A percentile compares a stretch with the other conserved stretches of the same genome.
phyloP scores from a whole-genome alignment of 1,140 invertebrate species.

The Brachionus angularis region DNA sequence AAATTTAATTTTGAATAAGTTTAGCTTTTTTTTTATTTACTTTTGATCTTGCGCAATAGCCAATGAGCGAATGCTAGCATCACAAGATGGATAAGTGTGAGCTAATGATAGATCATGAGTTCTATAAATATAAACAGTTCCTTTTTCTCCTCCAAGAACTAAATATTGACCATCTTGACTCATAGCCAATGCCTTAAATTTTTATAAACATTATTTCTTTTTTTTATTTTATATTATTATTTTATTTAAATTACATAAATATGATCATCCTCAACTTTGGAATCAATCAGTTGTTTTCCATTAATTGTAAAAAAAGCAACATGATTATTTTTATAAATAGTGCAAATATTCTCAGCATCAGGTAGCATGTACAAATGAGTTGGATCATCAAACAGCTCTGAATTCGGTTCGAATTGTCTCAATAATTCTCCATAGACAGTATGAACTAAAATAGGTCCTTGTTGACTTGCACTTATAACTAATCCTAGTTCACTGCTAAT shows the following conservation, averaged over 20 bases:
- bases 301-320: conserved; percentile 72
- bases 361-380: conserved; percentile 42
- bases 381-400: neutral
- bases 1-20: neutral
- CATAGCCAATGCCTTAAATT: conserved; percentile 79
- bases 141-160: conserved; percentile 85
- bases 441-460: conserved; percentile 90
- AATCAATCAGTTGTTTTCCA: conserved; percentile 76
- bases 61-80: conserved; percentile 82
- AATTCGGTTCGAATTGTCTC: conserved; percentile 69
- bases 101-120: conserved; percentile 91
- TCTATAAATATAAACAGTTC: conserved; percentile 94
- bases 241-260: conserved; percentile 26
- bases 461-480: conserved; percentile 59
- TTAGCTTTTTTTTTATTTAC: conserved; percentile 66
- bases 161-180: conserved; percentile 97
- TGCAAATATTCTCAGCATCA: conserved; percentile 33
- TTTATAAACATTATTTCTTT: too few relatives aligned
- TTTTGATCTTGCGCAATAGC: conserved; percentile 91
- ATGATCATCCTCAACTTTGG: conserved; percentile 60
- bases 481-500: conserved; percentile 70
- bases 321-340: conserved; percentile 44
- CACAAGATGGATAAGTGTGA: conserved; percentile 93
- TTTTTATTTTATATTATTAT: neutral
- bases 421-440: conserved; percentile 97